These are phyloP conservation scores for Drosophila ambigua DNA, from an alignment of 1,140 invertebrate species.

Conservation along the genomic window DNA sequence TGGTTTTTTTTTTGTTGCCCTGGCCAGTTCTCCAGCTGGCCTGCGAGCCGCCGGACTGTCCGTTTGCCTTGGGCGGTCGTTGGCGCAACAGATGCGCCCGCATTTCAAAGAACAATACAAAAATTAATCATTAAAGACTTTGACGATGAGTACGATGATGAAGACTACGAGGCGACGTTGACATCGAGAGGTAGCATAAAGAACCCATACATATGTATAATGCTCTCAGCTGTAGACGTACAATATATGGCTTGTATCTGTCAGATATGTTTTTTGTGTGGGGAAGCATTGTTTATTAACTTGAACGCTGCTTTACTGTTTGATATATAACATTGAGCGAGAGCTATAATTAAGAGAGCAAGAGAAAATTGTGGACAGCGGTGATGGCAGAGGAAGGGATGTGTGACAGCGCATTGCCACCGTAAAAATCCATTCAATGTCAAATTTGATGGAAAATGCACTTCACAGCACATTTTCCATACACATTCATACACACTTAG, in stretches of 20 bases:
- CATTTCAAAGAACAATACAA: slow-evolving; percentile 71
- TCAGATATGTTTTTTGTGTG: slow-evolving; percentile 46
- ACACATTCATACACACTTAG: slow-evolving; percentile 51
- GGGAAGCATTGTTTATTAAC: slow-evolving; percentile 63
- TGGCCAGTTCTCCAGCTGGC: slow-evolving; percentile 55
- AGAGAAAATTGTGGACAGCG: not conserved
- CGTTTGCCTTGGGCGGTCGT: slow-evolving; percentile 57
- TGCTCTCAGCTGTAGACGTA: too few species aligned
- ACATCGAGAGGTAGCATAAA: slow-evolving; percentile 59
- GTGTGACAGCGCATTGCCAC: slow-evolving; percentile 38
- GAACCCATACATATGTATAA: slow-evolving; percentile 15
- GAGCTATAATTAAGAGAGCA: slow-evolving; percentile 55
- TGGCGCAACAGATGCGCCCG: slow-evolving; percentile 75
- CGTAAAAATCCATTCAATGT: slow-evolving; percentile 49
- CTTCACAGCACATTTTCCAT: slow-evolving; percentile 12
- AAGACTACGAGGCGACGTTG: slow-evolving; percentile 29
- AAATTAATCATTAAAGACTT: slow-evolving; percentile 78
- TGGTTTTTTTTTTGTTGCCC: slow-evolving; percentile 14
- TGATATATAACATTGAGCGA: slow-evolving; percentile 64
- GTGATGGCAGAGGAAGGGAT: slow-evolving; percentile 26
- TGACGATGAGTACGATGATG: slow-evolving; percentile 32
- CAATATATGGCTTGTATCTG: slow-evolving; percentile 32
- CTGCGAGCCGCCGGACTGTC: slow-evolving; percentile 6
- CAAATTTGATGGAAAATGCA: slow-evolving; percentile 66
- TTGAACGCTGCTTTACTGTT: slow-evolving; percentile 53